Percentiles rank a stretch among this genome's conserved stretches.
Conservation (phyloP, 2,113 vertebrate genomes). For the Leptosomus discolor region DNA sequence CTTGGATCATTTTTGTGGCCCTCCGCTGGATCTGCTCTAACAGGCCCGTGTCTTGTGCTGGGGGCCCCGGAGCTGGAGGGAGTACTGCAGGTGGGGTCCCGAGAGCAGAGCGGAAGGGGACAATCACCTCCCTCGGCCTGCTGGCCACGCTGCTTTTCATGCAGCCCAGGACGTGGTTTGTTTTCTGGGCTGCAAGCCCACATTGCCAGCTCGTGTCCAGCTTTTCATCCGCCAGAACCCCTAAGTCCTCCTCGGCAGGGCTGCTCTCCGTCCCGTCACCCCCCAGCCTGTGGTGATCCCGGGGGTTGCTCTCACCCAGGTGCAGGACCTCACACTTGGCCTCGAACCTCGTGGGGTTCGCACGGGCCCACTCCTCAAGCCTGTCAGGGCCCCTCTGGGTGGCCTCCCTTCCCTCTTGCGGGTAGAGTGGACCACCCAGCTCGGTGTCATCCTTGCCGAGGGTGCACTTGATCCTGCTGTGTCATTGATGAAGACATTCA, state of each 20-base stretch:
- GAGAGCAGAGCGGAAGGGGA: background rate
- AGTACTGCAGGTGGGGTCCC: background rate
- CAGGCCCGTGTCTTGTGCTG: background rate
- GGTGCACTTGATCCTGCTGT: background rate
- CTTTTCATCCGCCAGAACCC: background rate
- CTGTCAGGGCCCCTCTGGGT: background rate
- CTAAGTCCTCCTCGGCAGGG: background rate
- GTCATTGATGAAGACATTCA: background rate
- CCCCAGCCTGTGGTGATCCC: rapidly evolving
- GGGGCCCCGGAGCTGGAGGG: background rate
- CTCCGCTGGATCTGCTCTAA: background rate
- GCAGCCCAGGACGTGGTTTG: background rate
- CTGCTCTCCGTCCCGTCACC: background rate
- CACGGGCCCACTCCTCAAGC: background rate
- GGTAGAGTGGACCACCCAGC: background rate
- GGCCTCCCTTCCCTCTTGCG: background rate
- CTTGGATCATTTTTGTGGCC: rapidly evolving
- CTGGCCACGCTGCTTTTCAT: background rate
- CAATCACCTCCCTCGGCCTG: background rate
- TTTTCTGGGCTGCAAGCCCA: background rate
- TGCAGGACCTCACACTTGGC: background rate
- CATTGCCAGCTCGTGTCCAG: background rate
- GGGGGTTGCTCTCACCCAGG: background rate
- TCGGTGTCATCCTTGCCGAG: background rate
- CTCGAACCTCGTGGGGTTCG: background rate